These are phyloP conservation scores for Catagonus wagneri DNA, from an alignment of 2,113 vertebrate genomes.

Conservation along the genomic window DNA sequence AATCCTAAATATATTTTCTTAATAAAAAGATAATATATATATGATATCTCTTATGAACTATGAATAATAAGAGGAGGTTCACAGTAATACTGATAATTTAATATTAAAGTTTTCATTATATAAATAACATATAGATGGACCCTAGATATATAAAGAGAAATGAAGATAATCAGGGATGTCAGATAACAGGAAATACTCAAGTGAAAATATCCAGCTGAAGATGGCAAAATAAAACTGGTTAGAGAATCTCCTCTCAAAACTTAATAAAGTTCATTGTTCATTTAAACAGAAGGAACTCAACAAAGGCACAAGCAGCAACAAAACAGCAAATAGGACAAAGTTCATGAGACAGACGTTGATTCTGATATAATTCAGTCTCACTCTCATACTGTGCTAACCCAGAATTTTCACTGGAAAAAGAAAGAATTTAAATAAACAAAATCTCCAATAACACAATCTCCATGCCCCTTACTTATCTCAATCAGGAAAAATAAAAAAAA, in stretches of 20 bases:
- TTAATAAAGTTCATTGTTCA: background rate
- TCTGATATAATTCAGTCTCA: background rate
- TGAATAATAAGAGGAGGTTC: background rate
- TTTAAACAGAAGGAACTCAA: background rate
- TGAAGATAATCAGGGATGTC: background rate
- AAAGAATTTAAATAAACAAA: background rate
- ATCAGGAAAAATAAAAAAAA: no score
- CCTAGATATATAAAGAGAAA: slow-evolving; percentile 12
- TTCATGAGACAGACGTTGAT: background rate
- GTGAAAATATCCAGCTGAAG: background rate
- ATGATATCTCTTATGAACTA: background rate
- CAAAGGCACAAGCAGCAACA: background rate
- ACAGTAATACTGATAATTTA: background rate
- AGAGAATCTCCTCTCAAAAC: background rate
- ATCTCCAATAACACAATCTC: background rate
- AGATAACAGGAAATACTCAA: background rate
- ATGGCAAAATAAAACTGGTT: background rate
- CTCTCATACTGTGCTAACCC: no score
- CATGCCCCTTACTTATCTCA: background rate
- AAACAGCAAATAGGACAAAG: background rate
- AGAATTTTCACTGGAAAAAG: background rate
- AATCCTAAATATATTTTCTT: background rate
- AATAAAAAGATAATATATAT: slow-evolving; percentile 52
- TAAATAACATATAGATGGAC: background rate
- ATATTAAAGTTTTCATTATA: slow-evolving; percentile 18